Evolutionary conservation across 35 echinoderm and acorn worm genomes (phyloP), one percentile per base, ranked within the genome.

Genomic region (Hemicentrotus pulcherrimus): DNA sequence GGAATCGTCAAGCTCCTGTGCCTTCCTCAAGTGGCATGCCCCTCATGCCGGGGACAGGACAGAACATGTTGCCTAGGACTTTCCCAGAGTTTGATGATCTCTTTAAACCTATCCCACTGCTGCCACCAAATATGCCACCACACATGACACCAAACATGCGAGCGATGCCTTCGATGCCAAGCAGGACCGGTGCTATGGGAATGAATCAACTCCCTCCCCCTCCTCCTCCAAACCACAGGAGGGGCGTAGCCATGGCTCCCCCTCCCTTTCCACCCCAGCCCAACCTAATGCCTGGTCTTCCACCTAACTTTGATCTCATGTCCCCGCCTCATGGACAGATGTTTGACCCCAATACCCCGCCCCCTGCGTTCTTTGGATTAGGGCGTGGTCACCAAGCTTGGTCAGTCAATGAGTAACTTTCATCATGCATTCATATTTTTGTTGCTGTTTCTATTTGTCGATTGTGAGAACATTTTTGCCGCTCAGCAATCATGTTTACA

Each of bases 351-450:
- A 48, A 31, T 31, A n/a, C 46, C 2, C 47, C 91, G 16, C 47
- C 91, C 19, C 90, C 32, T 91, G 28, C 90, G 11, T 58, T 58
- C 46, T 93, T 93, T 58, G 91, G 91, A 31, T 31, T 93, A 93
- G 91, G 91, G 11, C 10, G 91, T 4, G 91, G 91, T 46, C 91
- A 91, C 46, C 90, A 93, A 31, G 32, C 91, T 31, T 93, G 91
- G 91, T 93, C 91, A 13, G 22, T 93, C 91, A 93, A 93, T 93
- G 91, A 93, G 24, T 93, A 58, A 90, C 4, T 90, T 90, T 2
- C 9, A 41, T 41, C 86, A 86, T 55, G 10, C 7, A 55, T 55
- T 55, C 10, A 55, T 10, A 0, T 0, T 55, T 55, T 55, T 55
- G 7, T 50, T 50, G 8, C 12, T 50, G 8, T 50, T 55, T 10